Percentiles rank a stretch among this genome's conserved stretches.
These are phyloP conservation scores for Xestoiulus laeticollis DNA, from an alignment of 2,888 invertebrate genomes.

Conservation along the genomic window DNA sequence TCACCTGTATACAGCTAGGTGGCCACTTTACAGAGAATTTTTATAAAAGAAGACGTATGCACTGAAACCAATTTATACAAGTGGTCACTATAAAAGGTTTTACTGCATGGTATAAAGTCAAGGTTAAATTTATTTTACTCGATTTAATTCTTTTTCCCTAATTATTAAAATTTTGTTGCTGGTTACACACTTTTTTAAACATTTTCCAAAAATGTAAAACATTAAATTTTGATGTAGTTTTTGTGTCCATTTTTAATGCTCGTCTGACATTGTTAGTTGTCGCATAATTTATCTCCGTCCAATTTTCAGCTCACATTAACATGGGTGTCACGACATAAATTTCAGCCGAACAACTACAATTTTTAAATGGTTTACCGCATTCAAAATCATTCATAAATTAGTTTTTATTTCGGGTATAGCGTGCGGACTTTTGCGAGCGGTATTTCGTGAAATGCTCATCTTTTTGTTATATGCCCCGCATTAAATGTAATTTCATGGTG, in stretches of 20 bases:
- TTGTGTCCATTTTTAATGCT: background rate
- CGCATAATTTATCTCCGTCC: background rate
- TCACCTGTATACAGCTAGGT: no score
- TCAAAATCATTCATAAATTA: background rate
- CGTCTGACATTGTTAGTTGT: background rate
- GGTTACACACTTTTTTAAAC: background rate
- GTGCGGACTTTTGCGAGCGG: background rate
- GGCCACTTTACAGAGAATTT: no score
- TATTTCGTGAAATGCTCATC: slow-evolving; percentile 17
- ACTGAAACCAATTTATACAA: no score
- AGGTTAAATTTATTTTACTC: no score
- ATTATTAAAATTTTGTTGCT: background rate
- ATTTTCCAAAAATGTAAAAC: background rate
- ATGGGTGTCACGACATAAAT: background rate
- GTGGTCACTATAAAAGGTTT: no score
- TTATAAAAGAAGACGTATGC: no score
- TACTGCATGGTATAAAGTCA: no score
- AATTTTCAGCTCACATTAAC: background rate
- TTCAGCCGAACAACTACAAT: background rate
- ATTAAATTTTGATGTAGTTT: background rate
- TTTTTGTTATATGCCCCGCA: slow-evolving; percentile 2
- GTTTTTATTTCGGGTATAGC: background rate
- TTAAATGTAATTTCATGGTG: slow-evolving; percentile 32
- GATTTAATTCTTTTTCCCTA: background rate
- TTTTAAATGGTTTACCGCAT: background rate